Conservation (phyloP, 2,113 vertebrate genomes). For the Gasterosteus nipponicus region DNA sequence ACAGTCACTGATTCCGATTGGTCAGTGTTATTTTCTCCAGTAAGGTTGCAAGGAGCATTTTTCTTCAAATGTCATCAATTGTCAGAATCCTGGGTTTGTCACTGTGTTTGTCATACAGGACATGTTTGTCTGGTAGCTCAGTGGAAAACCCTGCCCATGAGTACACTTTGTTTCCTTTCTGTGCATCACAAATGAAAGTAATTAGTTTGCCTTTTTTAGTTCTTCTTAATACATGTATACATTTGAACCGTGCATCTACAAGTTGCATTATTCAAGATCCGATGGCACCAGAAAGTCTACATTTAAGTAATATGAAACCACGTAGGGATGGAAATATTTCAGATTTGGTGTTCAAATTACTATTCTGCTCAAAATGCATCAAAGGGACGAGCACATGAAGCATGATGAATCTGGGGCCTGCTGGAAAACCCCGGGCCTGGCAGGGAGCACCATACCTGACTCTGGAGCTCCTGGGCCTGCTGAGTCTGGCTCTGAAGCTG, state of each 20-base stretch:
- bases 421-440: constrained; percentile 49
- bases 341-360: constrained; percentile 1
- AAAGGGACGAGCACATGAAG: constrained; percentile 32
- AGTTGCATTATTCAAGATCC: constrained; percentile 9
- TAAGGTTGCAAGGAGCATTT: constrained; percentile 17
- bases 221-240: background rate
- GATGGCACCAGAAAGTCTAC: background rate
- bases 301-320: constrained; percentile 9
- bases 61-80: constrained; percentile 28
- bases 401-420: constrained; percentile 40
- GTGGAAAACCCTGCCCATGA: background rate
- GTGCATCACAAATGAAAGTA: constrained; percentile 11
- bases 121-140: constrained; percentile 31
- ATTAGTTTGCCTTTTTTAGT: background rate
- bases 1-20: constrained; percentile 58
- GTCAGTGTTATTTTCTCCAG: constrained; percentile 40
- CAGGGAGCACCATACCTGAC: constrained; percentile 80
- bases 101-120: constrained; percentile 28
- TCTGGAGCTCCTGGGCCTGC: constrained; percentile 73
- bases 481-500: constrained; percentile 67
- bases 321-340: constrained; percentile 1
- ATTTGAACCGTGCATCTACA: background rate
- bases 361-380: constrained; percentile 11
- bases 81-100: constrained; percentile 18
- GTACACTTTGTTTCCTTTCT: background rate